Base-by-base conservation (phyloP, 53 echinoderm and acorn worm genomes). In the Actinopyga echinites region DNA sequence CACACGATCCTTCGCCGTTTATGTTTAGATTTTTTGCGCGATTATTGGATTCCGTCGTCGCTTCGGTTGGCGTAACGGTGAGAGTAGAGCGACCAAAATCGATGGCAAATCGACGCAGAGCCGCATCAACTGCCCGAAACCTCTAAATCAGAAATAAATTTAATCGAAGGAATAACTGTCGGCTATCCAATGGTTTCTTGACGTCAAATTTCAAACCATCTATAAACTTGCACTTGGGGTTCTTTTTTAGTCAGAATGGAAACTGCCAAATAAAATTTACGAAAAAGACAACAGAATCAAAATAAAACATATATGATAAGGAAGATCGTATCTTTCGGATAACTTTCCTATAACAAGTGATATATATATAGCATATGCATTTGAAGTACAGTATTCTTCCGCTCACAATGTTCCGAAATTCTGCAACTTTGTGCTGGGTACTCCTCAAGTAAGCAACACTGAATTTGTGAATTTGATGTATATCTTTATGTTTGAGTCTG, bases 1-100 rank as follows among this genome's bases (percentile, higher is more conserved):
- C 36, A 1, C 22, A 23, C 21, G 57, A 56, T 78, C 29, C 32
- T 52, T 78, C 57, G 33, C 29, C 56, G 55, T 78, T 78, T 33
- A 78, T 78, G 78, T 78, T 78, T 54, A 78, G 78, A 78, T 78
- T 78, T 78, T 30, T 56, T 55, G 6, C 57, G 13, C 78, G 78
- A 56, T 78, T 78, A 78, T 78, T 78, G 78, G 57, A 78, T 78
- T 78, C 57, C 57, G 30, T 78, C 57, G 78, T 21, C 78, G 78
- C 55, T 78, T 78, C 55, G 78, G 33, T 78, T 78, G 78, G 45
- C 78, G 32, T 54, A 78, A 78, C 57, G 78, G 78, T 55, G 78
- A 71, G 71, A 71, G 40, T 44, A 44, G 44, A 71, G 71, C 71
- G 71, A 71, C 42, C 43, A 71, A 71, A 71, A 71, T 71, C 71